Conservation (phyloP, 2,888 invertebrate species). For the Pristionchus exspectatus region DNA sequence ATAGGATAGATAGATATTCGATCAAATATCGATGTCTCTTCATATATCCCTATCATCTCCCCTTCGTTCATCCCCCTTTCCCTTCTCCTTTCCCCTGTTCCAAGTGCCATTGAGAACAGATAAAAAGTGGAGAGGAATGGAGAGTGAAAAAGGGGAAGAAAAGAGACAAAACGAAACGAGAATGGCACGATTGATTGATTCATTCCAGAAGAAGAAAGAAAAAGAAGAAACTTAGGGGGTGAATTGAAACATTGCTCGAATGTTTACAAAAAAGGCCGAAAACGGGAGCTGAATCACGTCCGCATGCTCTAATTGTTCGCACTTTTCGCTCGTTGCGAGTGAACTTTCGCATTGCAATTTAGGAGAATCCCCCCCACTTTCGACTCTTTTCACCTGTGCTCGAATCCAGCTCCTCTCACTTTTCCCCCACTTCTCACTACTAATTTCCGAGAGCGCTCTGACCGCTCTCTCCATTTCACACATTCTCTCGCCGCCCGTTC, state of each 20-base stretch:
- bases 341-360: slow-evolving; percentile 10
- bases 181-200: not conserved
- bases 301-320: slow-evolving; percentile 42
- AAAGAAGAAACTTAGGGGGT: too few relatives aligned
- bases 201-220: not conserved
- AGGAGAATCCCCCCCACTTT: slow-evolving; percentile 1
- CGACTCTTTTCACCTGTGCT: not conserved
- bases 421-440: not conserved
- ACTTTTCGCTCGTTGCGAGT: not conserved
- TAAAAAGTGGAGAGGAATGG: slow-evolving; percentile 5
- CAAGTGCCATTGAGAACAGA: slow-evolving; percentile 47
- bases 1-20: too few relatives aligned
- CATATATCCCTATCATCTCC: slow-evolving; percentile 12
- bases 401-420: not conserved
- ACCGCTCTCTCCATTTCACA: not conserved
- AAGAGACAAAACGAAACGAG: not conserved
- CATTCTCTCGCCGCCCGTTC: not conserved
- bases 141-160: not conserved
- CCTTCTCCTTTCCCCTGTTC: not conserved
- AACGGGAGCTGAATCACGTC: not conserved
- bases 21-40: not conserved
- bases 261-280: not conserved
- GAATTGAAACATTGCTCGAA: not conserved
- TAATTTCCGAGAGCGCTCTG: not conserved
- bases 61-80: slow-evolving; percentile 15